Evolutionary conservation across 2,797 vertebrate species (phyloP).

Genomic region (Fistularia tabacaria): DNA sequence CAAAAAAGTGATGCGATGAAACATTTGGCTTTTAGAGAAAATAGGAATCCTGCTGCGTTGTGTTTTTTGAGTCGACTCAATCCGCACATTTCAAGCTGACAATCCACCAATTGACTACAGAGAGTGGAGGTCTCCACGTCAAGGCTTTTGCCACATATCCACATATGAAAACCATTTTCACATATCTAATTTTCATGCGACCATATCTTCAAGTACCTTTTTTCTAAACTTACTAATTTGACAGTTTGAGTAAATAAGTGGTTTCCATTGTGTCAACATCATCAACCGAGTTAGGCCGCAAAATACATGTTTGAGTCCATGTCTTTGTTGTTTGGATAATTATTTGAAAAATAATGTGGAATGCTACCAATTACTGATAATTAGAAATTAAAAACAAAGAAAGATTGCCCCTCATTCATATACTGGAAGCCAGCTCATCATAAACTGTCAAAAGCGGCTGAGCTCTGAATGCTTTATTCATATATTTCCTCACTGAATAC

Average conservation of each 20-base stretch:
- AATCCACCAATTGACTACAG: slow-evolving; percentile 58
- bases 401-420: slow-evolving; percentile 15
- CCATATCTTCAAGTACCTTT: slow-evolving; percentile 37
- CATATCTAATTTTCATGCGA: slow-evolving; percentile 47
- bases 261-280: slow-evolving; percentile 58
- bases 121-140: slow-evolving; percentile 48
- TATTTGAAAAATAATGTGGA: slow-evolving; percentile 42
- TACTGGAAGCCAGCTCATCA: slow-evolving; percentile 13
- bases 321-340: slow-evolving; percentile 51
- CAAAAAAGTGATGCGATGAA: slow-evolving; percentile 30
- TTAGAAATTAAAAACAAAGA: slow-evolving; percentile 48
- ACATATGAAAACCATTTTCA: slow-evolving; percentile 64
- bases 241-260: slow-evolving; percentile 49
- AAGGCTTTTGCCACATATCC: slow-evolving; percentile 44
- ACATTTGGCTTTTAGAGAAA: slow-evolving; percentile 21
- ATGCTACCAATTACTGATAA: slow-evolving; percentile 43
- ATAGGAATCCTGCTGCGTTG: slow-evolving; percentile 41
- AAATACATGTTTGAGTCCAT: slow-evolving; percentile 44
- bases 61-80: slow-evolving; percentile 33
- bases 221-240: slow-evolving; percentile 50
- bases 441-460: slow-evolving; percentile 25
- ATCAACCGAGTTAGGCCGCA: slow-evolving; percentile 37
- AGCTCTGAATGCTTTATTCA: slow-evolving; percentile 34
- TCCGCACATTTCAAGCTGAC: slow-evolving; percentile 41
- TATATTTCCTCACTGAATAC: slow-evolving; percentile 34